Conservation (phyloP, 2,797 vertebrate species). For the Eulemur coronatus region DNA sequence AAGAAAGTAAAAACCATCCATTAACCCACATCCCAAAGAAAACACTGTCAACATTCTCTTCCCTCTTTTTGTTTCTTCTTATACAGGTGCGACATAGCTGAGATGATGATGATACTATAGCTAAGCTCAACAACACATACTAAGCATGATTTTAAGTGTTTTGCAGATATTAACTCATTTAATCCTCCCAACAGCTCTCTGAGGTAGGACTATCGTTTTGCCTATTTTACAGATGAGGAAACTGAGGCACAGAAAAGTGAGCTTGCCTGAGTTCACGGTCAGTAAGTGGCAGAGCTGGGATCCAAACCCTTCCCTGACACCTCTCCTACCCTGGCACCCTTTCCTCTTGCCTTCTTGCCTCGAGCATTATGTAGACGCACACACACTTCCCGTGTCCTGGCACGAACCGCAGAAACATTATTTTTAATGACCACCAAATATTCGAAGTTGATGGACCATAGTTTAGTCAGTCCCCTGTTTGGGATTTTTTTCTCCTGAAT, state of each 20-base stretch:
- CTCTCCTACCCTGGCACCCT: not conserved
- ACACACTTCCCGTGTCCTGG: not conserved
- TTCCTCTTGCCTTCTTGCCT: not conserved
- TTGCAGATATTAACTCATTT: not conserved
- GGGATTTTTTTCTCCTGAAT: not conserved
- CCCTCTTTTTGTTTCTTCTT: not conserved
- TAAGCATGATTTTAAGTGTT: not conserved
- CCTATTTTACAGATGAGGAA: not conserved
- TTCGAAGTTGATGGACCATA: not conserved
- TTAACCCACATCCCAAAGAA: not conserved
- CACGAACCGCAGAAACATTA: not conserved
- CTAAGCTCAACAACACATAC: not conserved
- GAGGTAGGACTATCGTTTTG: not conserved
- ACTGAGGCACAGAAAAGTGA: not conserved
- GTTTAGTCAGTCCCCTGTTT: not conserved
- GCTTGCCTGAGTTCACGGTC: not conserved
- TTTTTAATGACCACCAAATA: conserved; percentile 21
- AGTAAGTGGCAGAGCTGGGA: not conserved
- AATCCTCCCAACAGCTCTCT: not conserved
- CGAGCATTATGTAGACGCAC: not conserved
- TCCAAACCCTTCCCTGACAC: not conserved
- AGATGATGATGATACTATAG: not conserved
- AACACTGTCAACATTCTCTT: not conserved
- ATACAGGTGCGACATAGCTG: not conserved
- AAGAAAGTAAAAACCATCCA: not conserved